A percentile compares a stretch with the other conserved stretches of the same genome.
These are phyloP conservation scores for Exephanes ischioxanthus DNA, from an alignment of 2,888 invertebrate species.

Conservation along the genomic window DNA sequence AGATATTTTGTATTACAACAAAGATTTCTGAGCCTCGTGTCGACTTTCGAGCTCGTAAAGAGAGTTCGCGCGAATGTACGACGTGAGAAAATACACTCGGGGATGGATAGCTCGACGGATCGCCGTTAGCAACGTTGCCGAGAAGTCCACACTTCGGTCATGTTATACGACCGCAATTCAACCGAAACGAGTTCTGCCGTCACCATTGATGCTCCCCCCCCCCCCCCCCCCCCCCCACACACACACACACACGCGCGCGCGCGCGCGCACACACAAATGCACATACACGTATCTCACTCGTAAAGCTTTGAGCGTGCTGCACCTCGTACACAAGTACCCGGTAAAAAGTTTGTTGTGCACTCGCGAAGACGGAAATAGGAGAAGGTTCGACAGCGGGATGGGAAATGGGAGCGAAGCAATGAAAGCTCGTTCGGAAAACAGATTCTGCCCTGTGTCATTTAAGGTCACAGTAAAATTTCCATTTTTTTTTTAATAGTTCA, in stretches of 20 bases:
- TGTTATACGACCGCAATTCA: slow-evolving; percentile 43
- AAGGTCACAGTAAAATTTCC: neutral
- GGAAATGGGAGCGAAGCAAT: slow-evolving; percentile 5
- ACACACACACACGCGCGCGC: neutral
- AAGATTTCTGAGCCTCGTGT: slow-evolving; percentile 25
- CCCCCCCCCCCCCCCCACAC: neutral
- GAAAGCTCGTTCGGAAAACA: slow-evolving; percentile 9
- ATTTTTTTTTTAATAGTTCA: too few relatives aligned
- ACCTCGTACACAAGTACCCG: neutral
- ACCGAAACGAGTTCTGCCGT: neutral
- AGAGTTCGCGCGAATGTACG: neutral
- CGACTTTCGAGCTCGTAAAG: slow-evolving; percentile 38
- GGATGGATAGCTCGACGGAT: slow-evolving; percentile 21
- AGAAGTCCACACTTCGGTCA: slow-evolving; percentile 42
- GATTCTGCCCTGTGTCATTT: neutral
- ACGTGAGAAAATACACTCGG: neutral
- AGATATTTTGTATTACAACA: slow-evolving; percentile 36
- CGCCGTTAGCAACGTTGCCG: slow-evolving; percentile 13
- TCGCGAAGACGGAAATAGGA: slow-evolving; percentile 17
- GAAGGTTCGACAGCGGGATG: neutral
- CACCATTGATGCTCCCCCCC: neutral
- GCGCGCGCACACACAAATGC: neutral
- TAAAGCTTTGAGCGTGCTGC: slow-evolving; percentile 27
- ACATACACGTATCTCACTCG: slow-evolving; percentile 4
- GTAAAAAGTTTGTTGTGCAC: slow-evolving; percentile 37